Conservation (phyloP, 2,797 vertebrate genomes). For the Brotula barbata region DNA sequence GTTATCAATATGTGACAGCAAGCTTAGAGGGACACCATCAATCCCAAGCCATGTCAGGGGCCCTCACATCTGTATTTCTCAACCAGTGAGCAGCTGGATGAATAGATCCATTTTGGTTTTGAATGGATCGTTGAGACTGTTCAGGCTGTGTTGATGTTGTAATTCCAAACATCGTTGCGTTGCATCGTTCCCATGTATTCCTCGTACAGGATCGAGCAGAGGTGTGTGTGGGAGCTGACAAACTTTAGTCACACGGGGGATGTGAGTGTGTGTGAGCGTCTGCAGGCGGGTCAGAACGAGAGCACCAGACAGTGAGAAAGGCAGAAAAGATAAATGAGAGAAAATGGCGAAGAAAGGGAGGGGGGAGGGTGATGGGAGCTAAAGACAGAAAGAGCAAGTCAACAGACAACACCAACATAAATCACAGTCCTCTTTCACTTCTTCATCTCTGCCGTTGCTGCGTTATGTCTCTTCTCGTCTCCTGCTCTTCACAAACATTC, state of each 20-base stretch:
- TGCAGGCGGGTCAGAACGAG: slow-evolving; percentile 9
- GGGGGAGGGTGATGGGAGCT: slow-evolving; percentile 27
- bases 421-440: slow-evolving; percentile 37
- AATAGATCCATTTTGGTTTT: too few species aligned
- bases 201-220: not conserved
- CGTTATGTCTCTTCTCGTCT: slow-evolving; percentile 4
- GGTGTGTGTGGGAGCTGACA: slow-evolving; percentile 13
- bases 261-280: not conserved
- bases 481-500: slow-evolving; percentile 39
- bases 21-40: too few species aligned
- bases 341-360: slow-evolving; percentile 11
- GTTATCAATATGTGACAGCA: too few species aligned
- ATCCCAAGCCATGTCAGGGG: too few species aligned
- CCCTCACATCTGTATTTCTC: too few species aligned
- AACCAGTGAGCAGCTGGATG: too few species aligned
- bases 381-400: slow-evolving; percentile 37
- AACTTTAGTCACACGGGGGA: slow-evolving; percentile 11
- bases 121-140: too few species aligned
- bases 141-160: too few species aligned
- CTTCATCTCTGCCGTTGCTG: slow-evolving; percentile 21
- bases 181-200: too few species aligned
- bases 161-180: too few species aligned
- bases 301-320: slow-evolving; percentile 29
- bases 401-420: slow-evolving; percentile 57
- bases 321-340: slow-evolving; percentile 32